These are phyloP conservation scores for Stictocephala bisonia DNA, from an alignment of 2,888 invertebrate species.

Conservation along the genomic window DNA sequence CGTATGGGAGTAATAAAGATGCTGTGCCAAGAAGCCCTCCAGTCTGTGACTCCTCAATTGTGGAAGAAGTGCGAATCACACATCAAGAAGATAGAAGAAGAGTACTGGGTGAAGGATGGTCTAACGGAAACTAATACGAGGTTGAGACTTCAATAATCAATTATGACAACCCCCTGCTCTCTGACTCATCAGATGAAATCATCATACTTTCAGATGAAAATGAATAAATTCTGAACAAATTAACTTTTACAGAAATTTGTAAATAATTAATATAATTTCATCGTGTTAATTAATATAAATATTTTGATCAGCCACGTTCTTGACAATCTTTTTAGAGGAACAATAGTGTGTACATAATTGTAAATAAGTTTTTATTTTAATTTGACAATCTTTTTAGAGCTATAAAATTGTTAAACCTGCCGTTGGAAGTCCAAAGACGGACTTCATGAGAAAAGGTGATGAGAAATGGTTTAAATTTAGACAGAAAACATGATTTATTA, in stretches of 20 bases:
- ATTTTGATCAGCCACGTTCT: no score
- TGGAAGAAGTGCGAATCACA: conserved; percentile 26
- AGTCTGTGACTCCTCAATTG: conserved; percentile 14
- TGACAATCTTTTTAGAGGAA: not conserved
- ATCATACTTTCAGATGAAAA: no score
- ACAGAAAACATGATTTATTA: no score
- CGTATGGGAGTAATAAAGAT: conserved; percentile 17
- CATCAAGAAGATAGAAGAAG: not conserved
- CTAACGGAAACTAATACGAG: not conserved
- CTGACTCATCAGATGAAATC: not conserved
- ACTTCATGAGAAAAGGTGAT: conserved; percentile 38
- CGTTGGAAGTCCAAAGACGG: conserved; percentile 26
- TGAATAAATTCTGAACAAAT: no score
- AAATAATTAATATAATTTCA: no score
- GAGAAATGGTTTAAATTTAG: no score
- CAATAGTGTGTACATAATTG: not conserved
- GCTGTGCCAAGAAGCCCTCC: conserved; percentile 21
- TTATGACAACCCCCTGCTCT: not conserved
- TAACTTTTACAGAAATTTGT: no score
- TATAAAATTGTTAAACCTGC: conserved; percentile 10
- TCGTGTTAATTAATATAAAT: no score
- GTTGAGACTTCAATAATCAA: not conserved
- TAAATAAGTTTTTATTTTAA: not conserved
- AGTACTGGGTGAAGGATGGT: conserved; percentile 6
- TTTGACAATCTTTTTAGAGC: not conserved